Percentiles rank a stretch among this genome's conserved stretches.
Evolutionary conservation across 2,797 vertebrate genomes (phyloP).

Genomic region (Trachurus trachurus): DNA sequence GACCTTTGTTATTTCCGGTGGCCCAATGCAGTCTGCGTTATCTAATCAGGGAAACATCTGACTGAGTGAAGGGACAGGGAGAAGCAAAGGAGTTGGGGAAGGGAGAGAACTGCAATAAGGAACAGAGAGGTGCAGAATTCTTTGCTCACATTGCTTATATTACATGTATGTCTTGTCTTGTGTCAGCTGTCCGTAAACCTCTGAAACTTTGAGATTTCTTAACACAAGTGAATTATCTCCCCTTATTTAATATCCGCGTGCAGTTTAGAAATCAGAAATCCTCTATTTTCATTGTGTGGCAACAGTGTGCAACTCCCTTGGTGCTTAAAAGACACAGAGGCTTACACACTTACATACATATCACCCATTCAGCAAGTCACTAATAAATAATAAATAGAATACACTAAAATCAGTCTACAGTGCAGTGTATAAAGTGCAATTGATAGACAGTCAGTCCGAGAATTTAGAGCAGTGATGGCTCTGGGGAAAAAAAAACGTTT

Average conservation of each 20-base stretch:
- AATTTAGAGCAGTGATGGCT: no score
- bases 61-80: slow-evolving; percentile 52
- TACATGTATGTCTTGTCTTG: not conserved
- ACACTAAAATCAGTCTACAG: no score
- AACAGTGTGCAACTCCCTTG: no score
- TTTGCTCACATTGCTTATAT: not conserved
- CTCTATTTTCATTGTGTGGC: no score
- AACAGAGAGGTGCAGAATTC: slow-evolving; percentile 7
- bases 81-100: slow-evolving; percentile 7
- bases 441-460: no score
- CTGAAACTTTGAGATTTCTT: not conserved
- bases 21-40: slow-evolving; percentile 71
- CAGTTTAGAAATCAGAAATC: no score
- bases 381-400: no score
- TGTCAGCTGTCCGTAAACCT: not conserved
- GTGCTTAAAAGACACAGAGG: no score
- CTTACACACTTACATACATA: no score
- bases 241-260: not conserved
- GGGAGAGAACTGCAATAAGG: slow-evolving; percentile 17
- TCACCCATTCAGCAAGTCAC: no score
- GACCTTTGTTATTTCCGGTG: slow-evolving; percentile 85
- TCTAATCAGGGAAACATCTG: slow-evolving; percentile 80
- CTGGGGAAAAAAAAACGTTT: no score
- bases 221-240: not conserved
- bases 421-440: no score